Conservation (phyloP, 2,113 vertebrate genomes). For the Microtus oregoni region DNA sequence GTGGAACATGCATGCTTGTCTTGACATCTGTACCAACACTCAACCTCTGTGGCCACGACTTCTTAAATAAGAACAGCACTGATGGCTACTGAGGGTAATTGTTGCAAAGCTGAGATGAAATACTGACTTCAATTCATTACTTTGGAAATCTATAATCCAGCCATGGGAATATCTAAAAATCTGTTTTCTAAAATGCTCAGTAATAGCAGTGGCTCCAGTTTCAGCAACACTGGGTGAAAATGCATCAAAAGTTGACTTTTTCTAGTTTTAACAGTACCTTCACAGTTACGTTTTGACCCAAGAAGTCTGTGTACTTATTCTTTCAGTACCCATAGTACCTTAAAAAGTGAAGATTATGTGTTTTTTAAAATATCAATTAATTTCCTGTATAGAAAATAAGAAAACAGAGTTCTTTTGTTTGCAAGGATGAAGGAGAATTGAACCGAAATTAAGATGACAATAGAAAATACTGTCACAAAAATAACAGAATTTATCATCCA, state of each 20-base stretch:
- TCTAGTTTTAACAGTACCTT: constrained; percentile 12
- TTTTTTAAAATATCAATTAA: constrained; percentile 56
- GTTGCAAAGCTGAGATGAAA: constrained; percentile 20
- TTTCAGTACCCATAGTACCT: constrained; percentile 50
- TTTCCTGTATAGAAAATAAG: constrained; percentile 29
- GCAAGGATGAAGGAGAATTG: neutral
- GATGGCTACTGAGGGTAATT: neutral
- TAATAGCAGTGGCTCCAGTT: constrained; percentile 6
- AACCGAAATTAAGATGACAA: constrained; percentile 12
- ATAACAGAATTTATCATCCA: neutral
- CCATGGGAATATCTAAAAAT: neutral
- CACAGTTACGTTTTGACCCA: constrained; percentile 26
- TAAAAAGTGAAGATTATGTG: constrained; percentile 11
- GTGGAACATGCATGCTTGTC: neutral
- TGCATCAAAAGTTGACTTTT: constrained; percentile 16
- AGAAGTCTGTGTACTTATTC: neutral
- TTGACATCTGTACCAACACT: neutral
- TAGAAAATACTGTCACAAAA: constrained; percentile 14
- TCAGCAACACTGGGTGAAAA: constrained; percentile 40
- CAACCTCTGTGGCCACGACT: neutral
- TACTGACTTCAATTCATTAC: neutral
- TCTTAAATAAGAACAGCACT: neutral
- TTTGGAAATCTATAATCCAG: constrained; percentile 21
- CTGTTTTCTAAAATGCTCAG: constrained; percentile 31
- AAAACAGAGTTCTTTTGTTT: constrained; percentile 39